Conservation (phyloP, 2,113 vertebrate species). For the Dissostichus mawsoni region DNA sequence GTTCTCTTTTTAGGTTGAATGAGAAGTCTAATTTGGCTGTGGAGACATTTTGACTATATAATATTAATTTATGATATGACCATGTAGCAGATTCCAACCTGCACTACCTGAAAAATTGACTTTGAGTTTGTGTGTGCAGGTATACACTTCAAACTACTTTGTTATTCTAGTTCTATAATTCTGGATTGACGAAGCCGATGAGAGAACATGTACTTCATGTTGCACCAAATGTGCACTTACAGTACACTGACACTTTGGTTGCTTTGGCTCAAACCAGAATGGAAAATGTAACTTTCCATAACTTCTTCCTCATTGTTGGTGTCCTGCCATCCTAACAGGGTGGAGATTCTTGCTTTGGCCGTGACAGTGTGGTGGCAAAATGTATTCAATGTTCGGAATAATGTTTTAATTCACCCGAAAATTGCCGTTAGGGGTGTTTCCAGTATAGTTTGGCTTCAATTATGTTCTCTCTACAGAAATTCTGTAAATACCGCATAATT, state of each 20-base stretch:
- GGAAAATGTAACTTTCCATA: constrained; percentile 46
- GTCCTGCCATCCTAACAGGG: constrained; percentile 1
- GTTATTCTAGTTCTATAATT: background rate
- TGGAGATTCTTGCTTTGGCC: constrained; percentile 4
- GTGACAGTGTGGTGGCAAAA: background rate
- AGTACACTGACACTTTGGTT: constrained; percentile 15
- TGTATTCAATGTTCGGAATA: background rate
- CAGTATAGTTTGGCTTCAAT: background rate
- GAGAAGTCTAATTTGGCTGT: background rate
- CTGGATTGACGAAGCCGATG: background rate
- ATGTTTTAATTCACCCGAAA: background rate
- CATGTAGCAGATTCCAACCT: background rate
- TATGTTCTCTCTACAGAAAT: background rate
- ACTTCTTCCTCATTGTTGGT: background rate
- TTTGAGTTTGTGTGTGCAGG: too few relatives aligned
- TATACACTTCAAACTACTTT: background rate
- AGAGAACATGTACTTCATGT: background rate
- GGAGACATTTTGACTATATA: constrained; percentile 24
- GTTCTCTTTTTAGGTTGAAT: constrained; percentile 22
- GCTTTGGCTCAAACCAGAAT: constrained; percentile 23
- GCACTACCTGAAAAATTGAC: background rate
- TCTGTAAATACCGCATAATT: background rate
- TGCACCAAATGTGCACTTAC: constrained; percentile 6
- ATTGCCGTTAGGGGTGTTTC: background rate
- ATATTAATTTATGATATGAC: constrained; percentile 1